Percentiles rank a stretch among this genome's conserved stretches.
These are phyloP conservation scores for Sipha flava DNA, from an alignment of 1,140 invertebrate genomes.

Conservation along the genomic window DNA sequence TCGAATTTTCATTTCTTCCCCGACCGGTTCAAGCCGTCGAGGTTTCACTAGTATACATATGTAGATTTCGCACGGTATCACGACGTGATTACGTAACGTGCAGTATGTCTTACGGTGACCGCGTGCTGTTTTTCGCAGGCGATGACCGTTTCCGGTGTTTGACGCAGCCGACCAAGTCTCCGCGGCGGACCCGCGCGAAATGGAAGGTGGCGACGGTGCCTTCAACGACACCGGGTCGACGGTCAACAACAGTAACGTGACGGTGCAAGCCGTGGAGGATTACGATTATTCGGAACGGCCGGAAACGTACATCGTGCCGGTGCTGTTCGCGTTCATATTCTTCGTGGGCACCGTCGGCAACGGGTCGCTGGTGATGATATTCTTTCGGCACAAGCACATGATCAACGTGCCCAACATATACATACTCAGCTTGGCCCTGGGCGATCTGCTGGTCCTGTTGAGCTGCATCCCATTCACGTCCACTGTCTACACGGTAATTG, in stretches of 20 bases:
- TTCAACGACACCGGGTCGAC: not conserved
- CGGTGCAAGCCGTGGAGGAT: not conserved
- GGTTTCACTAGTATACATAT: too few species aligned
- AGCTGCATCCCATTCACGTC: conserved; percentile 74
- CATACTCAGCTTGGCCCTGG: conserved; percentile 69
- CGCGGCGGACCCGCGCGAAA: not conserved
- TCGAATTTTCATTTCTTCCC: too few species aligned
- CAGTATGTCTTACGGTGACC: too few species aligned
- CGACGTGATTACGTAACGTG: too few species aligned
- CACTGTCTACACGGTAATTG: conserved; percentile 59
- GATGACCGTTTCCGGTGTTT: too few species aligned
- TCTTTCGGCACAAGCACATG: conserved; percentile 68
- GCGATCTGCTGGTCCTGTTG: conserved; percentile 69
- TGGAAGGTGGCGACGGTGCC: not conserved
- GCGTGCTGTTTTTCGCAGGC: too few species aligned
- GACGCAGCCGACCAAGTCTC: too few species aligned
- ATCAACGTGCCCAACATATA: conserved; percentile 86
- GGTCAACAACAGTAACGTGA: too few species aligned
- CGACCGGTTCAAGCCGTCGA: too few species aligned
- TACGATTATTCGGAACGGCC: conserved; percentile 53
- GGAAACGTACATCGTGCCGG: conserved; percentile 78
- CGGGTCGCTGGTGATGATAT: conserved; percentile 79
- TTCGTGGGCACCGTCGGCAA: conserved; percentile 80
- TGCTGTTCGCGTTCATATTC: conserved; percentile 78
- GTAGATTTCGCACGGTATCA: too few species aligned